These are phyloP conservation scores for Diorhabda sublineata DNA, from an alignment of 1,140 invertebrate genomes.

Conservation along the genomic window DNA sequence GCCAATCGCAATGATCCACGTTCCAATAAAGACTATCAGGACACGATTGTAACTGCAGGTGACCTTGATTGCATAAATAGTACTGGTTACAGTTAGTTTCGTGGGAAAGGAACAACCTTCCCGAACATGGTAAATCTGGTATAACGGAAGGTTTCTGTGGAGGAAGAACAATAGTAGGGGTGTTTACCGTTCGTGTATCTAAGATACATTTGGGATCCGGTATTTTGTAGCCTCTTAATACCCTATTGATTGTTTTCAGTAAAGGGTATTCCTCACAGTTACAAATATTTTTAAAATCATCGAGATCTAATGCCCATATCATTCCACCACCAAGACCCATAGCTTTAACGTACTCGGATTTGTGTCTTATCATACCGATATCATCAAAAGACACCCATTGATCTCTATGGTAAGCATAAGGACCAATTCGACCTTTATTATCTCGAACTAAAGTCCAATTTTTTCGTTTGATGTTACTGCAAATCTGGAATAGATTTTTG, in stretches of 20 bases:
- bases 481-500: constrained; percentile 53
- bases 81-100: constrained; percentile 72
- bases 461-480: constrained; percentile 58
- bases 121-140: constrained; percentile 49
- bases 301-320: constrained; percentile 80
- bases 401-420: constrained; percentile 67
- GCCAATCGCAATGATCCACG: constrained; percentile 74
- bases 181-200: constrained; percentile 21
- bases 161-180: not conserved
- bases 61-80: constrained; percentile 71
- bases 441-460: constrained; percentile 69
- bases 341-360: constrained; percentile 69
- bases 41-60: constrained; percentile 62
- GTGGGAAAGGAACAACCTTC: constrained; percentile 59
- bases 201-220: constrained; percentile 44
- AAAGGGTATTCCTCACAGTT: constrained; percentile 76
- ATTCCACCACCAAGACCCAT: constrained; percentile 77
- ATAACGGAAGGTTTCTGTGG: not conserved
- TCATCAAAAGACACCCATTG: constrained; percentile 87
- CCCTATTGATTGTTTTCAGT: constrained; percentile 71
- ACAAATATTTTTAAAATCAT: constrained; percentile 70
- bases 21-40: constrained; percentile 73
- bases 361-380: constrained; percentile 65
- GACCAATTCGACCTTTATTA: constrained; percentile 65
- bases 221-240: constrained; percentile 59